Evolutionary conservation across 2,888 invertebrate species (phyloP).

Genomic region (Caenorhabditis sinica): DNA sequence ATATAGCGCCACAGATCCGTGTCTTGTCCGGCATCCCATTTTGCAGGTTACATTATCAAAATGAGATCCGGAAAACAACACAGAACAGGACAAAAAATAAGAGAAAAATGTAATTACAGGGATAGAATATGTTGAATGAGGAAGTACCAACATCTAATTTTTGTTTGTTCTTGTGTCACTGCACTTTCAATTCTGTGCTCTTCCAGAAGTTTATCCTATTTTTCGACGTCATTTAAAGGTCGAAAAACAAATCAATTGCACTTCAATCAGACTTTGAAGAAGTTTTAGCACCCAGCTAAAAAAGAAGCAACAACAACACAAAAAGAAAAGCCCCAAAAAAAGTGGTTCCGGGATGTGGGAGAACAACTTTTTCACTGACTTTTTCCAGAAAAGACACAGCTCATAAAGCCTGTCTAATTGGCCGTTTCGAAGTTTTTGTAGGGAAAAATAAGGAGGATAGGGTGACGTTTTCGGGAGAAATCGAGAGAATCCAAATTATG

Average conservation of each 20-base stretch:
- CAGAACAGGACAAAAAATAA: neutral
- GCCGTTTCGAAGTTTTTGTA: constrained; percentile 9
- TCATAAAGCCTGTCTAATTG: constrained; percentile 42
- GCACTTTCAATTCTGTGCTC: neutral
- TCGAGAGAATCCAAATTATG: neutral
- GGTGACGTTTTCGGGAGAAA: too few species aligned
- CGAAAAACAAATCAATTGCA: neutral
- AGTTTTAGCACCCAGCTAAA: neutral
- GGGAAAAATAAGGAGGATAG: neutral
- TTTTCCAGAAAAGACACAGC: constrained; percentile 21
- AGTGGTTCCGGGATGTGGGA: constrained; percentile 4
- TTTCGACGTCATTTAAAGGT: neutral
- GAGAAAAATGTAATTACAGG: constrained; percentile 9
- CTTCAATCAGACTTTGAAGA: constrained; percentile 5
- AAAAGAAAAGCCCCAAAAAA: neutral
- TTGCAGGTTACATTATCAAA: constrained; percentile 21
- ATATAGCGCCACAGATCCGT: neutral
- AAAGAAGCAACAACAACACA: constrained; percentile 15
- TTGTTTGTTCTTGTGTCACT: neutral
- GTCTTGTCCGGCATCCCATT: neutral
- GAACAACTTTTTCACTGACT: neutral
- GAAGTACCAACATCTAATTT: constrained; percentile 9
- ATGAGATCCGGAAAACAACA: neutral
- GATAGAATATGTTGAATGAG: neutral
- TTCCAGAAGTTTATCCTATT: neutral